Conservation (phyloP, 1,140 invertebrate genomes). For the Euborellia annulipes region DNA sequence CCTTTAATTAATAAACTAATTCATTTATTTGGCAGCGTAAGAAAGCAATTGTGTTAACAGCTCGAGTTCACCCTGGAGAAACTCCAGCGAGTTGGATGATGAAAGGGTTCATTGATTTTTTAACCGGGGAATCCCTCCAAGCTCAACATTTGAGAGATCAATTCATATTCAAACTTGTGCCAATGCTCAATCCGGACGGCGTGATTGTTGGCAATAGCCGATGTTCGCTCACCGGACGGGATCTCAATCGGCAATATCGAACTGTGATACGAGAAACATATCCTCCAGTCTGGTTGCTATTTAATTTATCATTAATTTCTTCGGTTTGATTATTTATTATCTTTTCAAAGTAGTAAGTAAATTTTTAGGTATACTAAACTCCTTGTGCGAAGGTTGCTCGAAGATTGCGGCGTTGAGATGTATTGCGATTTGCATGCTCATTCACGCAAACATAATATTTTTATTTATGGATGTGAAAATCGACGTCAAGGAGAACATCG, state of each 20-base stretch:
- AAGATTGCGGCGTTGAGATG: constrained; percentile 82
- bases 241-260: constrained; percentile 76
- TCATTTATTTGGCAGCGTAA: neutral
- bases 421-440: constrained; percentile 89
- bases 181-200: constrained; percentile 92
- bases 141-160: constrained; percentile 71
- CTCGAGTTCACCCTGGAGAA: constrained; percentile 85
- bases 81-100: constrained; percentile 92
- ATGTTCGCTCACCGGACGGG: constrained; percentile 73
- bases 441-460: constrained; percentile 86
- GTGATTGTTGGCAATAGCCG: constrained; percentile 87
- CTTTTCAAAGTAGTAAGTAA: no score
- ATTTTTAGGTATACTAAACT: constrained; percentile 1
- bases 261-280: constrained; percentile 77
- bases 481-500: constrained; percentile 55
- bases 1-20: constrained; percentile 1
- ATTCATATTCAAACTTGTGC: constrained; percentile 91
- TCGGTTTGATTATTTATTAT: constrained; percentile 2
- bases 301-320: neutral
- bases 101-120: constrained; percentile 85
- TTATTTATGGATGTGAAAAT: constrained; percentile 92
- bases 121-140: constrained; percentile 63
- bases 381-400: constrained; percentile 49
- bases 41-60: constrained; percentile 73
- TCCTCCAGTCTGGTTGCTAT: constrained; percentile 88